These are phyloP conservation scores for Meliscaeva auricollis DNA, from an alignment of 2,888 invertebrate genomes.

Conservation along the genomic window DNA sequence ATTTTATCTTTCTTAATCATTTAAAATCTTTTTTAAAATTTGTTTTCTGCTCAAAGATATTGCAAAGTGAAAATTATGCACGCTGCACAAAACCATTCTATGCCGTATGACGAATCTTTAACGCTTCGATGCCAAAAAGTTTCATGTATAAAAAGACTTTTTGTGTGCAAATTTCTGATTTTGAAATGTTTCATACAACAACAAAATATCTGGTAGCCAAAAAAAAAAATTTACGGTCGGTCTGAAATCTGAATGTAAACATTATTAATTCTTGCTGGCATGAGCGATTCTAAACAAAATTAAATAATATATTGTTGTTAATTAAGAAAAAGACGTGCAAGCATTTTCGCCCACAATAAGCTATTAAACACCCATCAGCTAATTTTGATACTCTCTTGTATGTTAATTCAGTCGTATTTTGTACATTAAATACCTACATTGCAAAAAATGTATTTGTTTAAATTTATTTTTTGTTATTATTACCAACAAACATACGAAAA, in stretches of 20 bases:
- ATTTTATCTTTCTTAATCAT: too few species aligned
- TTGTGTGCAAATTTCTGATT: not conserved
- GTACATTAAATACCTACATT: too few species aligned
- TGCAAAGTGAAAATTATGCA: too few species aligned
- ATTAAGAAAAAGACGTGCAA: slow-evolving; percentile 10
- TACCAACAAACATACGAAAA: not conserved
- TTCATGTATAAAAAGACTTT: too few species aligned
- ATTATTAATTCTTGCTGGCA: slow-evolving; percentile 8
- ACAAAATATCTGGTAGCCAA: too few species aligned
- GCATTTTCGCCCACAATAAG: slow-evolving; percentile 47
- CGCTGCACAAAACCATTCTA: too few species aligned
- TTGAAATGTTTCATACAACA: not conserved
- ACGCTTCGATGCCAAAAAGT: too few species aligned
- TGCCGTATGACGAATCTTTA: too few species aligned
- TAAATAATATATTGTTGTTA: slow-evolving; percentile 4
- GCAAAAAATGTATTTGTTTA: not conserved
- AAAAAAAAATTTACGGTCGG: not conserved
- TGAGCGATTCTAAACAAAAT: slow-evolving; percentile 3
- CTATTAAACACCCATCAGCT: slow-evolving; percentile 37
- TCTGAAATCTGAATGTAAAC: slow-evolving; percentile 9
- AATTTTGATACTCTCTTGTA: not conserved
- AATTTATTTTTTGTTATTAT: slow-evolving; percentile 2
- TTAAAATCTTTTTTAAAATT: too few species aligned
- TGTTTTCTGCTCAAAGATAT: too few species aligned
- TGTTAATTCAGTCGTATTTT: too few species aligned